These are phyloP conservation scores for Cyanoramphus novaezelandiae DNA, from an alignment of 2,113 vertebrate species.

Conservation along the genomic window DNA sequence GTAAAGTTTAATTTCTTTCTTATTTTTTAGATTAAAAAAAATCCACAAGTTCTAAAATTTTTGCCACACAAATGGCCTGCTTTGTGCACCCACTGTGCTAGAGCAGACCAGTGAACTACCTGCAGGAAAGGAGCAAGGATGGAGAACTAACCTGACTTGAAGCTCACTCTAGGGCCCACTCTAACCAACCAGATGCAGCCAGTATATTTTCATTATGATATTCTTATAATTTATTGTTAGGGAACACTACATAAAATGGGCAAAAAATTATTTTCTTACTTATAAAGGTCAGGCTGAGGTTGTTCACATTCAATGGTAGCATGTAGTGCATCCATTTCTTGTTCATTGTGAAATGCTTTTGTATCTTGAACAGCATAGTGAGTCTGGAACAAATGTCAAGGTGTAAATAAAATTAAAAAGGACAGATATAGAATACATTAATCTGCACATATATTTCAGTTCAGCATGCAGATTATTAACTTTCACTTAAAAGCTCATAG, in stretches of 20 bases:
- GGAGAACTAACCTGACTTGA: not conserved
- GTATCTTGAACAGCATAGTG: constrained; percentile 95
- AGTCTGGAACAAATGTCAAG: constrained; percentile 77
- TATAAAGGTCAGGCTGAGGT: constrained; percentile 97
- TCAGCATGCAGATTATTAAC: not conserved
- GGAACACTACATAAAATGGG: not conserved
- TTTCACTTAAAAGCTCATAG: not conserved
- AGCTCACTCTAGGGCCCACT: not conserved
- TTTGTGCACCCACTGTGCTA: not conserved
- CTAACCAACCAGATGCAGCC: not conserved
- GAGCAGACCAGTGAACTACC: not conserved
- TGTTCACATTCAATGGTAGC: constrained; percentile 98
- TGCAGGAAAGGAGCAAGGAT: not conserved
- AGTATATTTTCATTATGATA: not conserved
- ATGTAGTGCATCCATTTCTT: constrained; percentile 85
- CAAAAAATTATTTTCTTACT: constrained; percentile 78
- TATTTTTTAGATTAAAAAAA: not conserved
- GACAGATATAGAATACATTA: not conserved
- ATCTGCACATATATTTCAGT: not conserved
- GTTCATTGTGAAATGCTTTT: constrained; percentile 88
- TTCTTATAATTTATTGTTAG: not conserved
- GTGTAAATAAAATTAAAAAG: not conserved
- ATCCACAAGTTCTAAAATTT: not conserved
- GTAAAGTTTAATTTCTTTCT: not conserved
- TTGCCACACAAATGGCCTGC: accelerated